Conservation (phyloP, 2,888 invertebrate genomes). For the Craniophora ligustri region DNA sequence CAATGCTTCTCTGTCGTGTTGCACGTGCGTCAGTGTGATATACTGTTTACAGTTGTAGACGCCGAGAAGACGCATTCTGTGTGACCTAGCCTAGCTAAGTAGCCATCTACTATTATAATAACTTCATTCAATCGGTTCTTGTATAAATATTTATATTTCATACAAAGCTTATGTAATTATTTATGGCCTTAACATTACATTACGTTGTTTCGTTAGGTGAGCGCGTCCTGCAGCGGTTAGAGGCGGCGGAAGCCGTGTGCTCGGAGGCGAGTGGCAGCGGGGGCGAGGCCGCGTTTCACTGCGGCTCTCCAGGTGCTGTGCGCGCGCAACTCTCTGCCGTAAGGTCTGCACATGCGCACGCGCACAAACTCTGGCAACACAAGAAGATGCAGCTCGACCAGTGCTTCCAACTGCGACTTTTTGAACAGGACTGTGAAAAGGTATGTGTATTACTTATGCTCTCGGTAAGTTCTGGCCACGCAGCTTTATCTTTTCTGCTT, state of each 20-base stretch:
- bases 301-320: constrained; percentile 91
- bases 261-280: constrained; percentile 90
- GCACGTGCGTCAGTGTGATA: too few species aligned
- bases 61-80: too few species aligned
- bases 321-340: constrained; percentile 95
- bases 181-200: constrained; percentile 6
- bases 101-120: too few species aligned
- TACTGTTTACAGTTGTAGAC: too few species aligned
- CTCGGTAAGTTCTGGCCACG: too few species aligned
- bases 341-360: constrained; percentile 96
- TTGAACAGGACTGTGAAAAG: constrained; percentile 99
- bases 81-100: too few species aligned
- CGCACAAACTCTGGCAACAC: constrained; percentile 97
- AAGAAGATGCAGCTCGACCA: constrained; percentile 98
- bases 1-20: too few species aligned
- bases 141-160: neutral
- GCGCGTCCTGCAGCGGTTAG: constrained; percentile 90
- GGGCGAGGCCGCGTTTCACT: constrained; percentile 92
- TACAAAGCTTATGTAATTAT: neutral
- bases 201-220: constrained; percentile 87
- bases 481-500: too few species aligned
- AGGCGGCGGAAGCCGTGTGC: constrained; percentile 82
- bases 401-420: constrained; percentile 97
- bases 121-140: too few species aligned
- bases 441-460: constrained; percentile 71